Percentiles rank a stretch among this genome's conserved stretches.
Conservation (phyloP, 64 coral and sea anemone genomes). For the Dendronephthya gigantea region DNA sequence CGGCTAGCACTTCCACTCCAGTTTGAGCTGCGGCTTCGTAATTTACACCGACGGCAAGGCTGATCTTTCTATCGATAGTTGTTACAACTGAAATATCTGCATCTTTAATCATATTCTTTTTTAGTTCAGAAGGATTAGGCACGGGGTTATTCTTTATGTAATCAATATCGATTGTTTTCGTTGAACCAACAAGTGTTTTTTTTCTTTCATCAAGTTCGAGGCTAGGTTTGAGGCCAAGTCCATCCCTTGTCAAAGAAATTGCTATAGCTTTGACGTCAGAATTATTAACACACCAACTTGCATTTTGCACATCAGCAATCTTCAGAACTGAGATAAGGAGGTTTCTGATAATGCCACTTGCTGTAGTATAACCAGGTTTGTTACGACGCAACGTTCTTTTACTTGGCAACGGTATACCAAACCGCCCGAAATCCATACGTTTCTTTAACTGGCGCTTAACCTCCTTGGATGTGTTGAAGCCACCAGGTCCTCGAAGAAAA, state of each 20-base stretch:
- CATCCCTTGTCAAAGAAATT: constrained; percentile 44
- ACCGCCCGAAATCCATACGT: constrained; percentile 43
- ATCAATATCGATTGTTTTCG: constrained; percentile 38
- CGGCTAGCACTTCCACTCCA: constrained; percentile 40
- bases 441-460: constrained; percentile 12
- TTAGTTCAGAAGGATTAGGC: constrained; percentile 38
- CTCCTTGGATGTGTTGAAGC: constrained; percentile 38
- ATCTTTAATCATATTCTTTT: constrained; percentile 58
- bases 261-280: constrained; percentile 23
- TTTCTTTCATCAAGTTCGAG: constrained; percentile 50
- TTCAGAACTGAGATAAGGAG: constrained; percentile 41
- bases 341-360: constrained; percentile 58
- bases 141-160: constrained; percentile 41
- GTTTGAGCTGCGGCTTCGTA: constrained; percentile 40
- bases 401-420: constrained; percentile 50
- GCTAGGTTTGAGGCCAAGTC: constrained; percentile 39
- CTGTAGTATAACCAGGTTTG: constrained; percentile 47
- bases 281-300: constrained; percentile 45
- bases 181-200: constrained; percentile 54
- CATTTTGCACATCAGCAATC: constrained; percentile 20
- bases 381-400: constrained; percentile 39
- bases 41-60: constrained; percentile 38
- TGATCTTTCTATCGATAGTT: constrained; percentile 44
- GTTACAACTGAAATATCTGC: constrained; percentile 54
- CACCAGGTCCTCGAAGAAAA: constrained; percentile 44